phyloP scores from a whole-genome alignment of 1,140 invertebrate genomes.

The Myzus persicae region DNA sequence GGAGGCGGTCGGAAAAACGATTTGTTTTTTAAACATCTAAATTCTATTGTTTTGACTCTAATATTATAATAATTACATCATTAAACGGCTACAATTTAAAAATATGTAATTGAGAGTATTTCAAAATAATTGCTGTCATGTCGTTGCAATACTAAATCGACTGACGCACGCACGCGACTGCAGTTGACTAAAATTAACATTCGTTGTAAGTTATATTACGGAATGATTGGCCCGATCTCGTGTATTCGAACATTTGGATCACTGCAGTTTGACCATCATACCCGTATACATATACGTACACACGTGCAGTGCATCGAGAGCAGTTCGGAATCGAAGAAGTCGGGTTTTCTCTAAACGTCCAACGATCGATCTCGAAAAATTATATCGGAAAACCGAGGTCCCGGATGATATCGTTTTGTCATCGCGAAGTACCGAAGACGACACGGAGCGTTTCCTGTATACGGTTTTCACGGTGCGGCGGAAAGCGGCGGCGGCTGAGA shows the following conservation, averaged over 20 bases:
- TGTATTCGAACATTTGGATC: too few relatives aligned
- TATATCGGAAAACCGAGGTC: not conserved
- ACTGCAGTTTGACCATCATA: not conserved
- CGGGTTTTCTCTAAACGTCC: not conserved
- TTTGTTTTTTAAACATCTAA: not conserved
- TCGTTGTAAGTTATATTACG: not conserved
- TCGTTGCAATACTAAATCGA: not conserved
- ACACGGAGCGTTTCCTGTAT: not conserved
- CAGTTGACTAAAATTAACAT: not conserved
- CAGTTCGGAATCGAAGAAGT: not conserved
- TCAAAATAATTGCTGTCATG: not conserved
- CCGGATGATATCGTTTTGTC: not conserved
- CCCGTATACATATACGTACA: too few relatives aligned
- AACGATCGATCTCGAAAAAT: not conserved
- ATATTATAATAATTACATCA: not conserved
- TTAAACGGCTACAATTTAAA: not conserved
- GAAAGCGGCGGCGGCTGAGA: not conserved
- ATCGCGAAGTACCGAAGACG: too few relatives aligned
- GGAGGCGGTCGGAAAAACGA: not conserved
- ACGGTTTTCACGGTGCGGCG: not conserved
- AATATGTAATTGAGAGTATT: not conserved
- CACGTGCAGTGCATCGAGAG: too few relatives aligned
- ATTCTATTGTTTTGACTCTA: not conserved
- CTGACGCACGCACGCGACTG: not conserved
- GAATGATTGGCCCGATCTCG: not conserved